Conservation (phyloP, 2,888 invertebrate genomes). For the Dicranocentrus wangi region DNA sequence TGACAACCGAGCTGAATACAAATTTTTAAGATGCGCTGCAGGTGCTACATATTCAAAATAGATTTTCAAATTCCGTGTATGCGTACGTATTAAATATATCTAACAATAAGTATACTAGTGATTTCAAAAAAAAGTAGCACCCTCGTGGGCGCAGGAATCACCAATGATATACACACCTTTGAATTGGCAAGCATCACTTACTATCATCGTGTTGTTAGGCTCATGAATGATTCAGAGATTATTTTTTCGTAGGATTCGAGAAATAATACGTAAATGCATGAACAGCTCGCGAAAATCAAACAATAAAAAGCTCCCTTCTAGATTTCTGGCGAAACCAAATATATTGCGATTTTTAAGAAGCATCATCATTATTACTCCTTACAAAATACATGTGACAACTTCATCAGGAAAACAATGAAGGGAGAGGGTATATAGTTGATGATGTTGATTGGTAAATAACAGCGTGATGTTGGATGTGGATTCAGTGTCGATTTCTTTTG, state of each 20-base stretch:
- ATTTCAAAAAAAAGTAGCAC: background rate
- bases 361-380: background rate
- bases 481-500: too few relatives aligned
- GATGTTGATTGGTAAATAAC: too few relatives aligned
- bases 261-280: slow-evolving; percentile 1
- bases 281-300: background rate
- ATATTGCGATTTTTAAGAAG: background rate
- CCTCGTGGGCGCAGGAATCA: background rate
- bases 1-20: slow-evolving; percentile 10
- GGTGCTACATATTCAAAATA: background rate
- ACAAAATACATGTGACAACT: slow-evolving; percentile 4
- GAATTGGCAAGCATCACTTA: slow-evolving; percentile 14
- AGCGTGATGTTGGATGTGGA: too few relatives aligned
- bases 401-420: too few relatives aligned
- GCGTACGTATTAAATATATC: too few relatives aligned
- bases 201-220: too few relatives aligned
- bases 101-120: too few relatives aligned
- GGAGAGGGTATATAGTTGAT: too few relatives aligned
- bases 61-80: too few relatives aligned
- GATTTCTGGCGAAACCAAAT: background rate
- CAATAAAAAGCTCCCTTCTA: background rate
- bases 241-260: slow-evolving; percentile 1
- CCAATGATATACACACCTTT: background rate
- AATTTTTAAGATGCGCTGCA: slow-evolving; percentile 4
- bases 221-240: slow-evolving; percentile 1